Evolutionary conservation across 2,888 invertebrate species (phyloP).

Genomic region (Chrysolina oricalcia): DNA sequence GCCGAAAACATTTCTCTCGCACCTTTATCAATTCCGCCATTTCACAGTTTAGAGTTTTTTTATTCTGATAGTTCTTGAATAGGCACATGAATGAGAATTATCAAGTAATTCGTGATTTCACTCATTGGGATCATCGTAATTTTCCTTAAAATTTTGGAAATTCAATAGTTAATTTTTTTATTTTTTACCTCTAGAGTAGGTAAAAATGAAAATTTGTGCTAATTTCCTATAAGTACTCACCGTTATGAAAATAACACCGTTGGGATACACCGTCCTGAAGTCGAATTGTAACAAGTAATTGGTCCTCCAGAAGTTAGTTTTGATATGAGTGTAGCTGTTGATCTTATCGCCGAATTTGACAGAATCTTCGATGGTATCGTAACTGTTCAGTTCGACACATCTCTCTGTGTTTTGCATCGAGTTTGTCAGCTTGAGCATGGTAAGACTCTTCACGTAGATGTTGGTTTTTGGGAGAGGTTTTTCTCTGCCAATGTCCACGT

Average conservation of each 20-base stretch:
- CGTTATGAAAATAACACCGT: conserved; percentile 87
- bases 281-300: conserved; percentile 83
- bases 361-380: conserved; percentile 85
- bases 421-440: conserved; percentile 59
- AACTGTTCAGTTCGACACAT: conserved; percentile 79
- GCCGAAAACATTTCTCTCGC: too few relatives aligned
- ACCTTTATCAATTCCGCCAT: too few relatives aligned
- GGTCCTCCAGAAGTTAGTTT: conserved; percentile 78
- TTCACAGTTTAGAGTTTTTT: too few relatives aligned
- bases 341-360: conserved; percentile 90
- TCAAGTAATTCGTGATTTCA: too few relatives aligned
- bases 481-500: conserved; percentile 79
- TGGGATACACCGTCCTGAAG: conserved; percentile 89
- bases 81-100: too few relatives aligned
- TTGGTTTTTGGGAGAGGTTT: conserved; percentile 70
- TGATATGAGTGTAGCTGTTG: conserved; percentile 81
- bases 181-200: conserved; percentile 33
- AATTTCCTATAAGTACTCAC: conserved; percentile 70
- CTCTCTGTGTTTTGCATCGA: conserved; percentile 73
- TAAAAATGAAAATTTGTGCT: not conserved
- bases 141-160: too few relatives aligned
- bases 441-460: conserved; percentile 40
- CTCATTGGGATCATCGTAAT: too few relatives aligned
- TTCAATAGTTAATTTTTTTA: too few relatives aligned
- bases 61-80: too few relatives aligned